Base-by-base conservation (phyloP, 2,888 invertebrate genomes). In the Unio pictorum region DNA sequence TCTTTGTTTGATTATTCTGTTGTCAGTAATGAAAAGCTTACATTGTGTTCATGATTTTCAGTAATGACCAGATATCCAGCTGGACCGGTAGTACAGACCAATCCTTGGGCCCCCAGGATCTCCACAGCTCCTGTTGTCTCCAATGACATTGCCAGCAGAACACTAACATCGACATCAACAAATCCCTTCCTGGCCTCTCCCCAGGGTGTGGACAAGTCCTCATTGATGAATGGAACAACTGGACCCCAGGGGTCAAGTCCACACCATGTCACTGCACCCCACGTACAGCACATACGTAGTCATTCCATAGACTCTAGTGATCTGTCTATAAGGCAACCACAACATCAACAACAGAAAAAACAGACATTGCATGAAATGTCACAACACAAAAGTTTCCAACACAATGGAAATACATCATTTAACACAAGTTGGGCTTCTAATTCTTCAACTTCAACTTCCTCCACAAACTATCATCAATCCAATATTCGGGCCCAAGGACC, bases 301-400 rank as follows among this genome's bases (percentile, higher is more conserved):
- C 88, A 87, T 84, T 87, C 88, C 80, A 85, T 88, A 71, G 88
- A 89, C 74, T 84, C 84, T 26, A 81, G 84, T 63, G 84, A 84
- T 64, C 68, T 85, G 67, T 73, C 81, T 45, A 68, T 66, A 26
- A 71, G 81, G 80, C 73, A 76, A 11, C 69, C 70, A 23, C 62
- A 61, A 26, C 67, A 71, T 58, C 80, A 81, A 62, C 77, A 77
- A 64, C 74, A 71, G 55, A 75, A 74, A 64, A 80, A 82, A 66
- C 84, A 85, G 15, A 86, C 86, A 20, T 77, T 88, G n/a, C 74
- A 81, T 60, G 80, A 86, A 63, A 81, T 87, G 75, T 75, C 83
- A 28, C 74, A 80, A 59, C 83, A 95, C 78, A 76, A 80, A 57
- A 83, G 80, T 73, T 81, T 82, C 73, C 84, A 83, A 69, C 74